Percentiles rank a stretch among this genome's conserved stretches.
These are phyloP conservation scores for Pampusana beccarii DNA, from an alignment of 2,113 vertebrate species.

Conservation along the genomic window DNA sequence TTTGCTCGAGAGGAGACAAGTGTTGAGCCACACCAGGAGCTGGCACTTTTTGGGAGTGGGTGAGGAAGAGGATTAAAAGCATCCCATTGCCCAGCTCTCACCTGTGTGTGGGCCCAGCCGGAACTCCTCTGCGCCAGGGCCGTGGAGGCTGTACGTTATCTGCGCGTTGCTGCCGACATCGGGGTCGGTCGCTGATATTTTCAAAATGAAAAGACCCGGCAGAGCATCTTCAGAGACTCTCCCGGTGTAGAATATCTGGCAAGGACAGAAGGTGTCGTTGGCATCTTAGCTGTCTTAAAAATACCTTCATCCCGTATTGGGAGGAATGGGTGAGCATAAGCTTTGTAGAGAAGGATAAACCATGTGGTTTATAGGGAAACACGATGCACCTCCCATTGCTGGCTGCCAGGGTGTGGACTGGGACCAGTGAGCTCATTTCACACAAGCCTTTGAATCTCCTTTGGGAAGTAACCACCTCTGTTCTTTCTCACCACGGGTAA, in stretches of 20 bases:
- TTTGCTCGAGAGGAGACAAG: background rate
- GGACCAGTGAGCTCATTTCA: slow-evolving; percentile 33
- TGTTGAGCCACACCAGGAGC: background rate
- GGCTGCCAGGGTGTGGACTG: background rate
- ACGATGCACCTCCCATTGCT: background rate
- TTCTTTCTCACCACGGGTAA: slow-evolving; percentile 42
- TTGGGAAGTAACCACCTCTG: slow-evolving; percentile 46
- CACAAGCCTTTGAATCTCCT: slow-evolving; percentile 35
- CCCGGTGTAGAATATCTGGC: slow-evolving; percentile 86
- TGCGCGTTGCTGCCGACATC: slow-evolving; percentile 88
- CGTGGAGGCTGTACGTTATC: slow-evolving; percentile 89
- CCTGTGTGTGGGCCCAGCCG: slow-evolving; percentile 87
- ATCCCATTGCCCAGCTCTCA: slow-evolving; percentile 37
- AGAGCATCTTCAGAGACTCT: slow-evolving; percentile 86
- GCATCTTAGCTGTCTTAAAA: background rate
- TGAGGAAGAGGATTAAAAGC: background rate
- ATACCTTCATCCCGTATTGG: rapidly evolving
- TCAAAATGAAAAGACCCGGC: slow-evolving; percentile 82
- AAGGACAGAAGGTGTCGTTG: slow-evolving; percentile 16
- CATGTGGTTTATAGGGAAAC: background rate
- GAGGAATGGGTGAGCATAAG: background rate
- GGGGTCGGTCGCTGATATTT: slow-evolving; percentile 85
- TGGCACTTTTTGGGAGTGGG: background rate
- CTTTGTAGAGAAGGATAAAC: background rate
- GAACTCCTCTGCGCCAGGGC: slow-evolving; percentile 87